Evolutionary conservation across 2,797 vertebrate species (phyloP).

Genomic region (Phylloscopus collybita): DNA sequence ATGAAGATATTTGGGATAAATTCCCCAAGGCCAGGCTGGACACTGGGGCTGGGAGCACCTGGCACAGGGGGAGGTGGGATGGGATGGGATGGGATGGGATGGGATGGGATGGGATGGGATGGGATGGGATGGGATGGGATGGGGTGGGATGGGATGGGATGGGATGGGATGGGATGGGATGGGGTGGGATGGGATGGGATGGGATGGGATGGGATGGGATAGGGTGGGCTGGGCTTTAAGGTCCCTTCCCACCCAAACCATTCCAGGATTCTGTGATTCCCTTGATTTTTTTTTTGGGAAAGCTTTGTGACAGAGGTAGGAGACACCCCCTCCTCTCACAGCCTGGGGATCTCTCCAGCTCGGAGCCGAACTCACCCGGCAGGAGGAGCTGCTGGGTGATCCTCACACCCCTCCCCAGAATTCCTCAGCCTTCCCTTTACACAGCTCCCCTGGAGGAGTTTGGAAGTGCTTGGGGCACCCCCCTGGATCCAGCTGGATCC

Average conservation of each 20-base stretch:
- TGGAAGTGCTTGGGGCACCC: neutral
- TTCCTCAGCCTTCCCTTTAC: neutral
- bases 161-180: neutral
- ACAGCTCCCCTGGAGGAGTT: neutral
- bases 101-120: too few species aligned
- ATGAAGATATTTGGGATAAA: too few species aligned
- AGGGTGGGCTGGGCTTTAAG: accelerated
- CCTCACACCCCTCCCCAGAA: neutral
- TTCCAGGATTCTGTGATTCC: neutral
- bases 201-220: neutral
- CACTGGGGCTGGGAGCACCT: too few species aligned
- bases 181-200: neutral
- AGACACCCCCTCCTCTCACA: too few species aligned
- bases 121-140: too few species aligned
- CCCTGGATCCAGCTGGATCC: neutral
- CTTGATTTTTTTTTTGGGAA: neutral
- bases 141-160: neutral
- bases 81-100: too few species aligned
- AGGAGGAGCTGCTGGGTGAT: neutral
- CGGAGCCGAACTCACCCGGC: neutral
- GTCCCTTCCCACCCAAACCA: neutral
- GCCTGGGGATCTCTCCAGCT: neutral
- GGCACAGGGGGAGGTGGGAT: too few species aligned
- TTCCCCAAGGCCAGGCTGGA: too few species aligned
- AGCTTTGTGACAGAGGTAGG: neutral